These are phyloP conservation scores for Eristalinus sepulchralis DNA, from an alignment of 2,888 invertebrate genomes.

Conservation along the genomic window DNA sequence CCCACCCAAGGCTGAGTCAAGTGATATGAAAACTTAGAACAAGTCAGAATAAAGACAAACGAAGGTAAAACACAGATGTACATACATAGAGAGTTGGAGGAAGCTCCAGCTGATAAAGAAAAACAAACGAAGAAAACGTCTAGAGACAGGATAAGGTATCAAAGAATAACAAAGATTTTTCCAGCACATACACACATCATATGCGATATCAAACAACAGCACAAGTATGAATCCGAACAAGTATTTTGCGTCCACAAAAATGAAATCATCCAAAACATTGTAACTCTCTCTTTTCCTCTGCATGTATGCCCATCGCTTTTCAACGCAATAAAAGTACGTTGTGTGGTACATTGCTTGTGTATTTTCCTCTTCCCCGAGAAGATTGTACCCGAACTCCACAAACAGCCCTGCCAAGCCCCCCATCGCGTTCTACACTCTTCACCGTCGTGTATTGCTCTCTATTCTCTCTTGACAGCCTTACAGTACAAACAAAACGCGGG, in stretches of 20 bases:
- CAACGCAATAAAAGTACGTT: neutral
- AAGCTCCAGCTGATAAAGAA: neutral
- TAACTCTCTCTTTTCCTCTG: neutral
- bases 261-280: conserved; percentile 27
- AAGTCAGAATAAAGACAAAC: too few species aligned
- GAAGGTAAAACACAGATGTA: neutral
- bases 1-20: neutral
- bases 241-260: conserved; percentile 11
- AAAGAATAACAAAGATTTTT: conserved; percentile 51
- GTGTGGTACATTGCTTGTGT: conserved; percentile 19
- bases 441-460: conserved; percentile 15
- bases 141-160: conserved; percentile 21
- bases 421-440: neutral
- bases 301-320: neutral
- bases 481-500: conserved; percentile 71
- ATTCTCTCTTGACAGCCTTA: neutral
- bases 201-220: conserved; percentile 20
- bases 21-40: neutral
- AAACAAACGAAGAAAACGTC: neutral
- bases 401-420: neutral
- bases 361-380: neutral
- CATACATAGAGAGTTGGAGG: neutral
- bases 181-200: neutral
- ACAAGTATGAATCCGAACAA: neutral
- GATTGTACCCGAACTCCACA: neutral